These are phyloP conservation scores for Mycetomoellerius zeteki DNA, from an alignment of 1,140 invertebrate species.

Conservation along the genomic window DNA sequence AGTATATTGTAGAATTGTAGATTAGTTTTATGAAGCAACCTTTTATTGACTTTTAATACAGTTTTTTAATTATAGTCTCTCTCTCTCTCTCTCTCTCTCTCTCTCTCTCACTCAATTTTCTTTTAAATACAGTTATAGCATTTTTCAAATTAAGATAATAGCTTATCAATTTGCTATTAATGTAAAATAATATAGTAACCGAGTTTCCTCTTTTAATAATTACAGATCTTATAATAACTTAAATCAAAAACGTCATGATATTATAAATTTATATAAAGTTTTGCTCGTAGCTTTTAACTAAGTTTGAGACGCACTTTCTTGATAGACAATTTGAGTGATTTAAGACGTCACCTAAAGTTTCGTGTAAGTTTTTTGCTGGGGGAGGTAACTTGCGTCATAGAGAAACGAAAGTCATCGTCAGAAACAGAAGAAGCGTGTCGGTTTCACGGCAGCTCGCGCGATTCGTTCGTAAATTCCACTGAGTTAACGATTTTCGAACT, in stretches of 20 bases:
- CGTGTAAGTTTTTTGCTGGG: slow-evolving; percentile 45
- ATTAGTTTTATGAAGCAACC: neutral
- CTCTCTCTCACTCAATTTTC: neutral
- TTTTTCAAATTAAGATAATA: neutral
- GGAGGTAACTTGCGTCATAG: slow-evolving; percentile 10
- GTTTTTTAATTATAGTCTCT: neutral
- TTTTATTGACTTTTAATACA: slow-evolving; percentile 5
- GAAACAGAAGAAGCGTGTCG: slow-evolving; percentile 36
- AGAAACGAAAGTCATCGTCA: slow-evolving; percentile 15
- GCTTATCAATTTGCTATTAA: neutral
- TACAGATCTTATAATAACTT: neutral
- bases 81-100: too few relatives aligned
- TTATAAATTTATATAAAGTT: slow-evolving; percentile 54
- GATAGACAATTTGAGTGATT: slow-evolving; percentile 60
- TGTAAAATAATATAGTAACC: slow-evolving; percentile 2
- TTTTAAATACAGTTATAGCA: neutral
- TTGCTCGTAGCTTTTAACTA: slow-evolving; percentile 24
- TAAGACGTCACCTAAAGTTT: slow-evolving; percentile 52
- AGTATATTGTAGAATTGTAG: too few relatives aligned
- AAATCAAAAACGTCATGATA: neutral
- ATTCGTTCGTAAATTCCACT: slow-evolving; percentile 13
- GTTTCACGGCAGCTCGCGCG: slow-evolving; percentile 26
- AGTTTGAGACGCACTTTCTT: slow-evolving; percentile 39
- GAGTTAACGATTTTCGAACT: slow-evolving; percentile 35
- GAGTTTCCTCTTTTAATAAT: slow-evolving; percentile 9